These are phyloP conservation scores for Chaetogeoica ovagalla DNA, from an alignment of 2,888 invertebrate genomes.

Conservation along the genomic window DNA sequence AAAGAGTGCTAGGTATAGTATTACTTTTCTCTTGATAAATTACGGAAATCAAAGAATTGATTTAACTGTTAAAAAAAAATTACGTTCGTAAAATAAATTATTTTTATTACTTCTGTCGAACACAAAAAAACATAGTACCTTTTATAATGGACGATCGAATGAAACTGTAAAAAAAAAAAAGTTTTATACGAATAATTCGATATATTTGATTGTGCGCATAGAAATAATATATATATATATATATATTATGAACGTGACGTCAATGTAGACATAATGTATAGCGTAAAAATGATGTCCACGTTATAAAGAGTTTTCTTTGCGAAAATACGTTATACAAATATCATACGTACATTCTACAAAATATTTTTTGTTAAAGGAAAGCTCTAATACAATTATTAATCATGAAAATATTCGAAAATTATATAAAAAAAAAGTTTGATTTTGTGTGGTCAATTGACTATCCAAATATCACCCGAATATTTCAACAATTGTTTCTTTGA, in stretches of 20 bases:
- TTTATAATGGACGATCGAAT: neutral
- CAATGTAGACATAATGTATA: neutral
- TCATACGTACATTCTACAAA: too few species aligned
- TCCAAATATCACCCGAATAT: too few species aligned
- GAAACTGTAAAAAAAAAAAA: neutral
- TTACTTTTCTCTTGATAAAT: slow-evolving; percentile 8
- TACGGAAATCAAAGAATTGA: slow-evolving; percentile 12
- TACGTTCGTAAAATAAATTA: neutral
- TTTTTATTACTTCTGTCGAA: neutral
- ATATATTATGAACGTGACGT: neutral
- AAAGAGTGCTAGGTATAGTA: neutral
- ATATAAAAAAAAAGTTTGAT: too few species aligned
- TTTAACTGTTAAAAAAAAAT: neutral
- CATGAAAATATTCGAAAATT: too few species aligned
- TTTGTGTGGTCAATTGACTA: too few species aligned
- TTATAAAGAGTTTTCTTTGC: too few species aligned
- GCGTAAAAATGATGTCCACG: too few species aligned
- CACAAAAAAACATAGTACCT: neutral
- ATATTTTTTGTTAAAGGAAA: too few species aligned
- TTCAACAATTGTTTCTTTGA: too few species aligned
- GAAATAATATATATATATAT: neutral
- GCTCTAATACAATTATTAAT: too few species aligned
- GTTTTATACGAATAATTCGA: neutral
- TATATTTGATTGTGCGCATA: neutral
- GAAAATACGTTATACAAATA: too few species aligned